Evolutionary conservation across 2,797 vertebrate species (phyloP).

Genomic region (Rhinatrema bivittatum): DNA sequence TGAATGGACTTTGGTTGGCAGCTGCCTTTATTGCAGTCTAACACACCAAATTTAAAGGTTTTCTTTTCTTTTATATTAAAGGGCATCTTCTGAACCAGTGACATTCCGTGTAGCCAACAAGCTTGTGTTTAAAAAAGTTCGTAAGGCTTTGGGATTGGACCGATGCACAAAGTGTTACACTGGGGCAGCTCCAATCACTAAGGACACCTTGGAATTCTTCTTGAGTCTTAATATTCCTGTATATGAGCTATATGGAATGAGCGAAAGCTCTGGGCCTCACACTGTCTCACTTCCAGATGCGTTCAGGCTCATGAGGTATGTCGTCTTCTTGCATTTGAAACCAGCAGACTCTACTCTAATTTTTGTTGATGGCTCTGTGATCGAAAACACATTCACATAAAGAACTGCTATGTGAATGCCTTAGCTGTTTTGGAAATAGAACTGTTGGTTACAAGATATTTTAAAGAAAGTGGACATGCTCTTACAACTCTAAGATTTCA

Average conservation of each 20-base stretch:
- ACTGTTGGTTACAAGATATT: too few species aligned
- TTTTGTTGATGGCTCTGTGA: too few species aligned
- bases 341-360: too few species aligned
- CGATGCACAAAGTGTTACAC: conserved; percentile 76
- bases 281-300: conserved; percentile 42
- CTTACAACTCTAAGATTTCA: too few species aligned
- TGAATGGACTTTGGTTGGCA: too few species aligned
- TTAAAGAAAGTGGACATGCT: too few species aligned
- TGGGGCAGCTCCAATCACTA: conserved; percentile 78
- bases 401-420: too few species aligned
- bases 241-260: conserved; percentile 87
- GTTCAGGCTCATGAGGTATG: conserved; percentile 73
- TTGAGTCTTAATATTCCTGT: conserved; percentile 83
- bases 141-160: conserved; percentile 76
- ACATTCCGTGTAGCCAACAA: conserved; percentile 76
- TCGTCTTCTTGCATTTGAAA: too few species aligned
- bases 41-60: too few species aligned
- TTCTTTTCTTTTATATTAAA: conserved; percentile 6
- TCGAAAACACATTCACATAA: too few species aligned
- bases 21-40: too few species aligned
- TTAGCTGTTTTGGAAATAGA: too few species aligned
- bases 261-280: conserved; percentile 83
- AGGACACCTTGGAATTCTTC: conserved; percentile 84
- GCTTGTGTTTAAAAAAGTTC: conserved; percentile 79
- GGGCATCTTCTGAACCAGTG: conserved; percentile 39